These are phyloP conservation scores for Palaemon carinicauda DNA, from an alignment of 1,140 invertebrate species.

Conservation along the genomic window DNA sequence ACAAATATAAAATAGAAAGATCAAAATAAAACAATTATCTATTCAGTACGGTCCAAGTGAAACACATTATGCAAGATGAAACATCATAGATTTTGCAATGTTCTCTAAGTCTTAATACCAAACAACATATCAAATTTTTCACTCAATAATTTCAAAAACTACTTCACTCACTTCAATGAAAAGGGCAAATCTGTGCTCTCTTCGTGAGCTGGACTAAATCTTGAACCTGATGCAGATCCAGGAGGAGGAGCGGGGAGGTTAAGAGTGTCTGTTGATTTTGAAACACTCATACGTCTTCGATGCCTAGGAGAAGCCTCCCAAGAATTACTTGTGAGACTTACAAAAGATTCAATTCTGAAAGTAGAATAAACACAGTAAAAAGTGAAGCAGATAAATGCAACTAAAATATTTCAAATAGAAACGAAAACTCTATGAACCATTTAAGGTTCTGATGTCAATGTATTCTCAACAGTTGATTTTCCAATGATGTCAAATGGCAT, in stretches of 20 bases:
- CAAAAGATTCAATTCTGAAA: constrained; percentile 56
- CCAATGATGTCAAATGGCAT: too few relatives aligned
- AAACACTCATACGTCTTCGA: constrained; percentile 33
- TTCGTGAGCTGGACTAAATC: constrained; percentile 36
- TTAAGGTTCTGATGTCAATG: too few relatives aligned
- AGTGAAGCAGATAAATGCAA: background rate
- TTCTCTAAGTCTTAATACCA: too few relatives aligned
- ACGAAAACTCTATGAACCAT: too few relatives aligned
- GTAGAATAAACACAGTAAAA: background rate
- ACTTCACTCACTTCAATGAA: constrained; percentile 32
- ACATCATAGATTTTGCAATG: too few relatives aligned
- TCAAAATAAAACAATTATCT: too few relatives aligned
- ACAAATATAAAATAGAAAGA: background rate
- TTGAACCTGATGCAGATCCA: constrained; percentile 48
- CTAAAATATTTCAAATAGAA: background rate
- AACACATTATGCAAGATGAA: background rate
- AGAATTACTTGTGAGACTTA: constrained; percentile 36
- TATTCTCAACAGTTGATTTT: too few relatives aligned
- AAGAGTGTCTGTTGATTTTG: constrained; percentile 51
- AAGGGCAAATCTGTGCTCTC: constrained; percentile 36
- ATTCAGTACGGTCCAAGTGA: background rate
- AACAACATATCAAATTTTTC: background rate
- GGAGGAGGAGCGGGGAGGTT: constrained; percentile 54
- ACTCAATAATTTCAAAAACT: background rate
- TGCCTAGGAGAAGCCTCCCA: constrained; percentile 44